Conservation (phyloP, 2,888 invertebrate species). For the Eupelmus urozonus region DNA sequence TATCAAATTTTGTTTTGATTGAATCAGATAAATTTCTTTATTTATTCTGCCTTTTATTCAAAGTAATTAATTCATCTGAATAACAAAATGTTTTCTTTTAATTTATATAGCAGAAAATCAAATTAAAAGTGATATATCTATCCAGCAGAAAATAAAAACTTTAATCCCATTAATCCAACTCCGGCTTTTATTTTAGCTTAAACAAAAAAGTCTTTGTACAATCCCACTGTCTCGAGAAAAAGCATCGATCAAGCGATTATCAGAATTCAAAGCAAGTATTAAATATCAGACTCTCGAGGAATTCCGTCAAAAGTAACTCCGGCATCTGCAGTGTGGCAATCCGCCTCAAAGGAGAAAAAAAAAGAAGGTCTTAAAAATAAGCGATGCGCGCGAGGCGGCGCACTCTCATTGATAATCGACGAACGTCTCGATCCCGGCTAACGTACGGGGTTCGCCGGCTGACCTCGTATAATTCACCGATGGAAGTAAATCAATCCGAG, state of each 20-base stretch:
- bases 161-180: no score
- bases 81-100: no score
- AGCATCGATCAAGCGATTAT: not conserved
- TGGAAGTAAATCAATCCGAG: conserved; percentile 66
- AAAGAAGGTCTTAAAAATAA: conserved; percentile 19
- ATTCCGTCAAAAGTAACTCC: conserved; percentile 11
- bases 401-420: conserved; percentile 63
- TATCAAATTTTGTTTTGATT: no score
- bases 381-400: conserved; percentile 19
- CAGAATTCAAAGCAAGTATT: conserved; percentile 9
- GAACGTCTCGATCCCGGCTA: conserved; percentile 57
- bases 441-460: conserved; percentile 47
- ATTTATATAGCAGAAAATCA: no score
- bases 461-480: conserved; percentile 60
- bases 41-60: no score
- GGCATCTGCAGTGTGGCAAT: conserved; percentile 2
- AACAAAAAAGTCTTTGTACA: no score
- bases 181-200: no score
- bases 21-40: no score
- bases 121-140: no score
- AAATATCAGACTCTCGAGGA: not conserved
- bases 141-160: no score
- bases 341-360: not conserved
- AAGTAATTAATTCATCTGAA: no score
- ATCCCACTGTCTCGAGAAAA: not conserved